Evolutionary conservation across 2,888 invertebrate genomes (phyloP), one percentile per base, ranked within the genome.

Genomic region (Branchellion lobata): DNA sequence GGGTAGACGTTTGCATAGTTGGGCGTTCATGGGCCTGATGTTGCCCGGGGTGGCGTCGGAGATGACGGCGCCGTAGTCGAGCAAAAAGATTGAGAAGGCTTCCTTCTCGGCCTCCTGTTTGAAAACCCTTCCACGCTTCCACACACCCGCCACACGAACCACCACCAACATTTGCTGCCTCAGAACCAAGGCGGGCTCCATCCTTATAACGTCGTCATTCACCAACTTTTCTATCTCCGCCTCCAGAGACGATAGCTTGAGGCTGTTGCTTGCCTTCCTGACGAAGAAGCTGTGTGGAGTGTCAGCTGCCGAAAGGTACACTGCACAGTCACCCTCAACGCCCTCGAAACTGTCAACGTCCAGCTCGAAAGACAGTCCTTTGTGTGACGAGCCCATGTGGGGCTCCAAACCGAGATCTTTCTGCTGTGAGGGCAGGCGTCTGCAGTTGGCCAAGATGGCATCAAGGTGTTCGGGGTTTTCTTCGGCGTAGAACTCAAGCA

Each of bases 11-110:
- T 84, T 82, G 34, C 91, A 87, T 34, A 90, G 87, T 73, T 88
- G 86, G 31, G 90, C 88, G 0, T 90, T 88, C 33, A 92, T 89
- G 71, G 88, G 87, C 36, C 87, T 85, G 29, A 91, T 82, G 82
- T 90, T 86, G 1, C 87, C 84, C 1, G 85, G 82, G 0, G 86
- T 81, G 0, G 91, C 87, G 0, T 86, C 84, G 68, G 87, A 87
- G 3, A 57, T 5, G 84, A 87, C 89, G 84, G 91, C 91, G 0
- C 91, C 92, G 83, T 90, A 90, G 85, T 92, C 92, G 0, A 91
- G 90, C 84, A 90, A 91, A 84, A 91, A 91, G 82, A 90, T 88
- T 3, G 31, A 33, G n/a, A 11, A 29, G 71, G 5, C n/a, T n/a
- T 71, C 21, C n/a, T 33, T n/a, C 14, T n/a, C 5, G 34, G n/a